A percentile compares a stretch with the other conserved stretches of the same genome.
Conservation (phyloP, 2,888 invertebrate species). For the Podabrus alpinus region DNA sequence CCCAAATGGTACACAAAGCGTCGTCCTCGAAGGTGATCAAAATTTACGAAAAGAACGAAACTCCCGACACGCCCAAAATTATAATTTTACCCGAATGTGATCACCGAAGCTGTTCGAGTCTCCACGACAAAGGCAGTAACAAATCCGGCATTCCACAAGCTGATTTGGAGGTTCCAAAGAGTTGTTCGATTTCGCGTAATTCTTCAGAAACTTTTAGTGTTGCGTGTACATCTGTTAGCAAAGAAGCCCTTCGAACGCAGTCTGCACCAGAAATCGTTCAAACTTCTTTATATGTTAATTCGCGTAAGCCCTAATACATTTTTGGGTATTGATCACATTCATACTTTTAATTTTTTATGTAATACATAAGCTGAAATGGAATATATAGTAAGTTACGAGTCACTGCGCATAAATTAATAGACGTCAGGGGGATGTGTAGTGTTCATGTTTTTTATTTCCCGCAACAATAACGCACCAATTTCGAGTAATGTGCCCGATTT, state of each 20-base stretch:
- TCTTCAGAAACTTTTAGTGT: not conserved
- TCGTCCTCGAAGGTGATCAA: constrained; percentile 34
- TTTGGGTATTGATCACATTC: not conserved
- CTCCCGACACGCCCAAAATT: constrained; percentile 39
- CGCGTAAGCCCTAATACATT: constrained; percentile 16
- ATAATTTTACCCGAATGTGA: constrained; percentile 36
- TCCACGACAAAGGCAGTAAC: not conserved
- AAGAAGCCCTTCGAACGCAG: constrained; percentile 32
- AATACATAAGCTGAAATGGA: not conserved
- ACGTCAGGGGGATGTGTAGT: no score
- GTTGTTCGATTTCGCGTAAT: not conserved
- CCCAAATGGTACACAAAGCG: constrained; percentile 24
- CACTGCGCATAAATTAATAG: no score
- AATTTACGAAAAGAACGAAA: constrained; percentile 41
- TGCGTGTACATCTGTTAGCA: not conserved
- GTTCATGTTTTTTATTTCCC: no score
- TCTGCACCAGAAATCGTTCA: constrained; percentile 39
- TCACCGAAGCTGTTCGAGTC: not conserved
- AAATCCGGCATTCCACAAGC: not conserved
- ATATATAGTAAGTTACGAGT: not conserved
- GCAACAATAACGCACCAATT: no score
- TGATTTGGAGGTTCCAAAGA: not conserved
- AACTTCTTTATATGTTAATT: constrained; percentile 31
- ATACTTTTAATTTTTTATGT: not conserved
- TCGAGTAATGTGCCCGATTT: no score